Evolutionary conservation across 2,888 invertebrate species (phyloP), one percentile per base, ranked within the genome.

Genomic region (Limnephilus rhombicus): DNA sequence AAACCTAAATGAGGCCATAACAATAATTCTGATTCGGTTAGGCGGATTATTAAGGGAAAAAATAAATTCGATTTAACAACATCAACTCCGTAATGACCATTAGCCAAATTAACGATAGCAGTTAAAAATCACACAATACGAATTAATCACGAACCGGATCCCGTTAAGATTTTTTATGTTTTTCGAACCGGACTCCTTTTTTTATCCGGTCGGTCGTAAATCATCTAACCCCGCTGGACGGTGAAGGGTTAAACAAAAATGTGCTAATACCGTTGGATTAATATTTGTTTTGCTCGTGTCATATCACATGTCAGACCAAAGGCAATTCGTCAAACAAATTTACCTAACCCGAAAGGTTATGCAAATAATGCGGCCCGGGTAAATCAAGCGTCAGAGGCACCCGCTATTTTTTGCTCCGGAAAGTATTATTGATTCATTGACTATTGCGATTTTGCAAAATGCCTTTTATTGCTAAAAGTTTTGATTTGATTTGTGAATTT

Each of bases 61-160:
- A 31, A 68, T 29, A 87, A 87, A 86, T 45, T 45, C 41, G 86
- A 86, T 68, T n/a, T 87, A 53, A 87, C 29, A 87, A 53, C 87
- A 53, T 31, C 53, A 53, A 87, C 31, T 34, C 90, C 68, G 12
- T 85, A 90, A 90, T 90, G 90, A 90, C 85, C 90, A 53, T 85
- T 85, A 85, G 90, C 37, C 85, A 90, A 90, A 90, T 90, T 90
- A 90, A 85, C 90, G 90, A n/a, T 80, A 85, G 68, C 53, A 85
- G 90, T 85, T 90, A 90, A 90, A 90, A 90, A 90, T 85, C 68
- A 85, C 90, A 90, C 85, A 85, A 85, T 90, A 85, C 85, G 29
- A 37, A 90, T 85, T 90, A 90, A 90, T 90, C 90, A 90, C 90
- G 31, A 34, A 37, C 53, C 87, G 68, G 87, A 68, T 31, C 87